Evolutionary conservation across 2,888 invertebrate species (phyloP), one percentile per base, ranked within the genome.

Genomic region (Archaeoteleia sp.): DNA sequence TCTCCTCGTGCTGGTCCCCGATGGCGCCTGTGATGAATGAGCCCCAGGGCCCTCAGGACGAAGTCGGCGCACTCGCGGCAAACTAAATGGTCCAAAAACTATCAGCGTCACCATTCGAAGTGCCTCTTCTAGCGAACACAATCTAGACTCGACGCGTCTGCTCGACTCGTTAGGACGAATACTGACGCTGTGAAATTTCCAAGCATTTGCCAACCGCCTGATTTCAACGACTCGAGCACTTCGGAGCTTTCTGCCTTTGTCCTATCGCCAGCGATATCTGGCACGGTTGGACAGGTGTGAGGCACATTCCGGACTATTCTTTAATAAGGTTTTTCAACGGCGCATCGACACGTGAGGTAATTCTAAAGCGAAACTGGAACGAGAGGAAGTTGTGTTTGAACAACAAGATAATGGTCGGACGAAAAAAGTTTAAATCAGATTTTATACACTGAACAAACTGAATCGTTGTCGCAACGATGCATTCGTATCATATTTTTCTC

Each of bases 51-150:
- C 51, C 20, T 15, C 30, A 10, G 10, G 30, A 3, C 10, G 6
- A 30, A 30, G 9, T 10, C 10, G 49, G 34, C 10, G 53, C 49
- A 46, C 45, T 48, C 15, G 37, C 55, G 29, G 46, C 29, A 29
- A 45, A 48, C 58, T 58, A 58, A 68, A 63, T 49, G 62, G 40
- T 54, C 40, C 54, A 63, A 68, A 68, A 68, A 62, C 54, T 39
- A 63, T 53, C 67, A 53, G 43, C 25, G 45, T 15, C 27, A 17
- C 42, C 51, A 27, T 15, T 23, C 34, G 25, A 46, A 62, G 54
- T 40, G 39, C 30, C 53, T 62, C 62, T 67, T 62, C 25, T 43
- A 53, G 43, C 10, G 40, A 53, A 48, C 58, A 37, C 30, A 48
- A 48, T 57, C 58, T 53, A 51, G 15, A 30, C 39, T 25, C 34